Conservation (phyloP, 1,140 invertebrate genomes). For the Luehdorfia chinensis region DNA sequence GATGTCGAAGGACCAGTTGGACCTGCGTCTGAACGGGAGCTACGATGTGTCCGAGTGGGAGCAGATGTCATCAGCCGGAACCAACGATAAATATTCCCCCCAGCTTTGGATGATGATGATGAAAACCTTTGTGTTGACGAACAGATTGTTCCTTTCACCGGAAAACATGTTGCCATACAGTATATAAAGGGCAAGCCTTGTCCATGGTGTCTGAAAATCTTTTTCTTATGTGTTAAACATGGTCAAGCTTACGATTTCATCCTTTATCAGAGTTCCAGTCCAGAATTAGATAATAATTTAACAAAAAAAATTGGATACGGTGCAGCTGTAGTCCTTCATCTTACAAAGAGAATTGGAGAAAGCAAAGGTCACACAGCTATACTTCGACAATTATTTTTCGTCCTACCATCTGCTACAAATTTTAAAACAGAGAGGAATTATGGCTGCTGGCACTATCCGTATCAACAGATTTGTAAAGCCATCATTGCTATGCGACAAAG, state of each 20-base stretch:
- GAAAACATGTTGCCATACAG: slow-evolving; percentile 31
- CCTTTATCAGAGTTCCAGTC: slow-evolving; percentile 27
- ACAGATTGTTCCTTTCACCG: slow-evolving; percentile 22
- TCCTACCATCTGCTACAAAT: slow-evolving; percentile 45
- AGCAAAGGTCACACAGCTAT: slow-evolving; percentile 15
- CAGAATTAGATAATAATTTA: slow-evolving; percentile 24
- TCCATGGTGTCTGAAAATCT: slow-evolving; percentile 28
- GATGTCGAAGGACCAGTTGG: slow-evolving; percentile 21
- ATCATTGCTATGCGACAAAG: slow-evolving; percentile 47
- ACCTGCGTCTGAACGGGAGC: slow-evolving; percentile 18
- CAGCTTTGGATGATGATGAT: slow-evolving; percentile 21
- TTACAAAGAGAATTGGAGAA: slow-evolving; percentile 19
- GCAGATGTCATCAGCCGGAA: slow-evolving; percentile 33
- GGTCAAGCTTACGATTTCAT: slow-evolving; percentile 15
- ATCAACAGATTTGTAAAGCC: slow-evolving; percentile 47
- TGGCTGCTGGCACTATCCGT: slow-evolving; percentile 40
- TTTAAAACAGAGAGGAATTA: slow-evolving; percentile 41
- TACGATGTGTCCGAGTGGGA: slow-evolving; percentile 19
- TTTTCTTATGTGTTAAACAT: slow-evolving; percentile 32
- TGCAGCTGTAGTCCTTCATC: slow-evolving; percentile 24
- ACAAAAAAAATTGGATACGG: slow-evolving; percentile 21
- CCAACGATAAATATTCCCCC: slow-evolving; percentile 20
- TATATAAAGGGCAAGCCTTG: slow-evolving; percentile 32
- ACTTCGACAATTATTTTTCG: slow-evolving; percentile 39
- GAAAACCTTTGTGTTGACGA: slow-evolving; percentile 27